Percentiles rank a stretch among this genome's conserved stretches.
Evolutionary conservation across 2,888 invertebrate species (phyloP).

Genomic region (Tetramorium bicarinatum): DNA sequence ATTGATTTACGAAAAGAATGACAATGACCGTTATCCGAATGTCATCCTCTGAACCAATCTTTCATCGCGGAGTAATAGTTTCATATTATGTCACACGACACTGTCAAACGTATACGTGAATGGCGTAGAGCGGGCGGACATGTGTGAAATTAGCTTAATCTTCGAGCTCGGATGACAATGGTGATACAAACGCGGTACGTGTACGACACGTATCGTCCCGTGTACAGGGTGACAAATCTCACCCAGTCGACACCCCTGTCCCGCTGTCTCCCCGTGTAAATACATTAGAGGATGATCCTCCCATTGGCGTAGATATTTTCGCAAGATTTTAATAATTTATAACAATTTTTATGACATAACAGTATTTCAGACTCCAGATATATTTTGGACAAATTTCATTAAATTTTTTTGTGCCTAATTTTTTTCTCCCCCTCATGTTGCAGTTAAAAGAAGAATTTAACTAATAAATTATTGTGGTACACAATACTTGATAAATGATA

Average conservation of each 20-base stretch:
- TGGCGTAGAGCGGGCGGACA: conserved; percentile 81
- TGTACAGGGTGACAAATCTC: conserved; percentile 85
- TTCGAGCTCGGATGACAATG: conserved; percentile 86
- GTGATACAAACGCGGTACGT: conserved; percentile 85
- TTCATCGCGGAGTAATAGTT: conserved; percentile 64
- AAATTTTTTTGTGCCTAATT: neutral
- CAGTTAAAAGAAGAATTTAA: neutral
- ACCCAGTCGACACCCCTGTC: conserved; percentile 79
- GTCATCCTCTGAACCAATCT: conserved; percentile 58
- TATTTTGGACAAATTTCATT: neutral
- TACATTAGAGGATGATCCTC: conserved; percentile 86
- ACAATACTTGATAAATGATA: neutral
- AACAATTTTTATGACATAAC: neutral
- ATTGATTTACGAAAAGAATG: conserved; percentile 46
- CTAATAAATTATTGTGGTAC: neutral
- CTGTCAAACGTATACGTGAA: conserved; percentile 72
- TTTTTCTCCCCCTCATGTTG: neutral
- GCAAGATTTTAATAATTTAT: neutral
- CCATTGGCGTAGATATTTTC: conserved; percentile 79
- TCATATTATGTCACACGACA: conserved; percentile 78
- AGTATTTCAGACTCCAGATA: neutral
- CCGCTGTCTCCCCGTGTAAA: conserved; percentile 84
- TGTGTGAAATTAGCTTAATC: conserved; percentile 87
- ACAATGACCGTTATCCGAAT: conserved; percentile 54
- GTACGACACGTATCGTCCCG: conserved; percentile 84